phyloP scores from a whole-genome alignment of 2,113 vertebrate species.

The Clarias batrachus region DNA sequence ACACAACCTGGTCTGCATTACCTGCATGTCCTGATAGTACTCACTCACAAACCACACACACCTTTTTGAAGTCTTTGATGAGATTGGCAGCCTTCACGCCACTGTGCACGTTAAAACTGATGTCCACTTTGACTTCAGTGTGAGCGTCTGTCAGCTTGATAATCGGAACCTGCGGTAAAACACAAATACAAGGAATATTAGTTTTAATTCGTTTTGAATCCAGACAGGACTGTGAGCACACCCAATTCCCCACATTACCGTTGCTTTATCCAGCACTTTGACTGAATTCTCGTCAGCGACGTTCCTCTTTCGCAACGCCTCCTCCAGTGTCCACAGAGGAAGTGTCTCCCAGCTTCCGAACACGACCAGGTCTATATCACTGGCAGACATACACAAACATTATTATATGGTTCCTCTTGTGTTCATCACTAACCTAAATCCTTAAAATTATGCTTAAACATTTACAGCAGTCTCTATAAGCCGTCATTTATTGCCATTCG shows the following conservation, averaged over 20 bases:
- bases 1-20: not conserved
- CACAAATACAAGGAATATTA: not conserved
- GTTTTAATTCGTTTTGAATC: not conserved
- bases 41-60: slow-evolving; percentile 58
- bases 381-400: slow-evolving; percentile 55
- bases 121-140: slow-evolving; percentile 99
- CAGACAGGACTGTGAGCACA: not conserved
- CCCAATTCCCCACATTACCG: slow-evolving; percentile 72
- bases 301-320: slow-evolving; percentile 90
- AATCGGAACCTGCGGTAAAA: slow-evolving; percentile 85
- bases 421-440: not conserved
- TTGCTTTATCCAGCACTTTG: slow-evolving; percentile 97
- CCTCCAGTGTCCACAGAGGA: slow-evolving; percentile 95
- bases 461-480: not conserved
- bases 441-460: not conserved
- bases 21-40: not conserved
- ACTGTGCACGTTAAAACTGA: slow-evolving; percentile 98
- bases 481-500: not conserved
- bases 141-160: slow-evolving; percentile 96
- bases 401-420: not conserved
- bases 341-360: slow-evolving; percentile 97
- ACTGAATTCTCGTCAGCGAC: slow-evolving; percentile 92
- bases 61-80: slow-evolving; percentile 98
- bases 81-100: slow-evolving; percentile 93
- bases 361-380: slow-evolving; percentile 96